Evolutionary conservation across 2,113 vertebrate genomes (phyloP).

Genomic region (Corynorhinus townsendii): DNA sequence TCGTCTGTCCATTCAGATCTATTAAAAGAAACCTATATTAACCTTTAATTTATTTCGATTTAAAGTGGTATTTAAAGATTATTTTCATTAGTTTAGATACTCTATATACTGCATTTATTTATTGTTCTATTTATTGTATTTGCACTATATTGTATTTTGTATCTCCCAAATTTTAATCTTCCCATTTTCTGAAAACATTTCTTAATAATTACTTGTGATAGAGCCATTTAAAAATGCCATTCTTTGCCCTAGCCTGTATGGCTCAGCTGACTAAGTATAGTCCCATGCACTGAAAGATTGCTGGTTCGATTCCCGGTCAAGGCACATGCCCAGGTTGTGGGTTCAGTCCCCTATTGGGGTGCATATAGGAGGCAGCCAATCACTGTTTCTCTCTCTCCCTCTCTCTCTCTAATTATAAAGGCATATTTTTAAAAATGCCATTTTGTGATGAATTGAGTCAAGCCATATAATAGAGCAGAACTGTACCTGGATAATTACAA

Average conservation of each 20-base stretch:
- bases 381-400: too few relatives aligned
- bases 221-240: not conserved
- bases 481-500: not conserved
- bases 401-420: not conserved
- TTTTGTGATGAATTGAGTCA: constrained; percentile 12
- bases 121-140: not conserved
- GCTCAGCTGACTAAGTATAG: not conserved
- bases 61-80: constrained; percentile 14
- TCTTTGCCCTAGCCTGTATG: not conserved
- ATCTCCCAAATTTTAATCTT: not conserved
- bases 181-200: not conserved
- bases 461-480: not conserved
- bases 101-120: not conserved
- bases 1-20: constrained; percentile 96
- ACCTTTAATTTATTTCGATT: not conserved
- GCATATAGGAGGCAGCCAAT: not conserved
- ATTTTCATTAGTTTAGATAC: constrained; percentile 14
- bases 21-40: constrained; percentile 45
- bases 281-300: not conserved
- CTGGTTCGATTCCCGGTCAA: not conserved
- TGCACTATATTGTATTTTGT: not conserved
- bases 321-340: not conserved
- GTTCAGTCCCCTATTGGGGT: not conserved
- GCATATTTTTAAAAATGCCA: not conserved
- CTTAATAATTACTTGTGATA: constrained; percentile 25